Percentiles rank a stretch among this genome's conserved stretches.
phyloP scores from a whole-genome alignment of 2,797 vertebrate species.

The Schizopygopsis malacanthus region DNA sequence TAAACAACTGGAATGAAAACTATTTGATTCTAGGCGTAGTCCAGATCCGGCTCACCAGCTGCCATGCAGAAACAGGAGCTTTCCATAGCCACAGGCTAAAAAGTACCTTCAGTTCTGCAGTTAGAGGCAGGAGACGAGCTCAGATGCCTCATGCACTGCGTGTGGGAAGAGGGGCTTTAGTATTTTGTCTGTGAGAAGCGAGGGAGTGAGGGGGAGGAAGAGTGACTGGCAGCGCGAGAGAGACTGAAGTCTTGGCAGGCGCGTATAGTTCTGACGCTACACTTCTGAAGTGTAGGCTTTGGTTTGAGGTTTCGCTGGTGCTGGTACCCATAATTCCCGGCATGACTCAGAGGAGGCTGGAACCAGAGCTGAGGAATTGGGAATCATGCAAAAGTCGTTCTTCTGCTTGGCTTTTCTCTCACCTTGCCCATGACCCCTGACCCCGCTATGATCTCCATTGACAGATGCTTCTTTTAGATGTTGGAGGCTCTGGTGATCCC shows the following conservation, averaged over 20 bases:
- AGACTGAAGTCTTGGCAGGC: constrained; percentile 49
- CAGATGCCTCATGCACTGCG: constrained; percentile 5
- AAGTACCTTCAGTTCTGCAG: constrained; percentile 24
- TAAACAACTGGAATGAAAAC: not conserved
- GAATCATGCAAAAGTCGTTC: constrained; percentile 63
- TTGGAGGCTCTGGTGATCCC: constrained; percentile 68
- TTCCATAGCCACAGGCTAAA: constrained; percentile 17
- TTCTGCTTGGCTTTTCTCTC: constrained; percentile 55
- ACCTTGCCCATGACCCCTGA: constrained; percentile 71
- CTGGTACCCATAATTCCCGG: constrained; percentile 51
- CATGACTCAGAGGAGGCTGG: constrained; percentile 78
- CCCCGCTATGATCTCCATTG: constrained; percentile 58
- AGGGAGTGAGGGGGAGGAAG: constrained; percentile 60
- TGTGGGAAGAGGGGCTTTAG: constrained; percentile 55
- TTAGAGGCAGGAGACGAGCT: constrained; percentile 28
- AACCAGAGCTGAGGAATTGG: constrained; percentile 71
- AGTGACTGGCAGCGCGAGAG: constrained; percentile 55
- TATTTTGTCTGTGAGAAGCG: constrained; percentile 55
- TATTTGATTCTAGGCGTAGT: not conserved
- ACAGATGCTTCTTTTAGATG: constrained; percentile 69
- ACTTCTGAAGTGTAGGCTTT: constrained; percentile 27
- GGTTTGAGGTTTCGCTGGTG: constrained; percentile 49
- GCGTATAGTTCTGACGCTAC: constrained; percentile 40
- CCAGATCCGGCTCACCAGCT: constrained; percentile 7
- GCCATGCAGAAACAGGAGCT: not conserved